These are phyloP conservation scores for Yponomeuta cagnagella DNA, from an alignment of 2,888 invertebrate species.

Conservation along the genomic window DNA sequence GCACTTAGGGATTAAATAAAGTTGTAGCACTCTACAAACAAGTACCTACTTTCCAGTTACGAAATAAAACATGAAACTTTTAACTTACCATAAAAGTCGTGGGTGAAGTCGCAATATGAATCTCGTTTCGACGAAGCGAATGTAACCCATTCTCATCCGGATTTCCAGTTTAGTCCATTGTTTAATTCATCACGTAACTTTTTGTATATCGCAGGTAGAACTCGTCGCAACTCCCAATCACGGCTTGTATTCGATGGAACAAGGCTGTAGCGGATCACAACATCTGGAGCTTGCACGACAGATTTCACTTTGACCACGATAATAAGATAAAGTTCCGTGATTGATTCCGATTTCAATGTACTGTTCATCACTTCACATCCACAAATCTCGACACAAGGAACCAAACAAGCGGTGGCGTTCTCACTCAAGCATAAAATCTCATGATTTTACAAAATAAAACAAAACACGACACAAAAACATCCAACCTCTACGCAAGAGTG, in stretches of 20 bases:
- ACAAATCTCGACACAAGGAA: slow-evolving; percentile 19
- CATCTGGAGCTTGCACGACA: slow-evolving; percentile 56
- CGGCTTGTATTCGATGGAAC: slow-evolving; percentile 68
- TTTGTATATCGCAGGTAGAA: slow-evolving; percentile 43
- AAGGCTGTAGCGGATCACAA: slow-evolving; percentile 57
- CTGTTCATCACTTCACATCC: background rate
- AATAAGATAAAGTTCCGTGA: slow-evolving; percentile 31
- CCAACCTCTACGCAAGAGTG: slow-evolving; percentile 56
- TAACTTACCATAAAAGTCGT: slow-evolving; percentile 70
- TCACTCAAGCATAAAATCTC: background rate
- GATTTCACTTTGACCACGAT: slow-evolving; percentile 52
- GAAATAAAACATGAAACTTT: slow-evolving; percentile 66
- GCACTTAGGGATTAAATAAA: background rate
- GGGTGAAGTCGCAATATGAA: slow-evolving; percentile 60
- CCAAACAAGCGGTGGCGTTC: slow-evolving; percentile 40
- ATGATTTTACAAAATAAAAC: slow-evolving; percentile 43
- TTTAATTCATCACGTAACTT: slow-evolving; percentile 63
- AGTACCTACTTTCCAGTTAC: slow-evolving; percentile 35
- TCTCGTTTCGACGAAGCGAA: slow-evolving; percentile 48
- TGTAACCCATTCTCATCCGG: slow-evolving; percentile 61
- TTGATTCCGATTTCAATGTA: background rate
- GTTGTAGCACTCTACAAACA: background rate
- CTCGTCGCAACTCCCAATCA: slow-evolving; percentile 48
- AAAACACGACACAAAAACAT: slow-evolving; percentile 42
- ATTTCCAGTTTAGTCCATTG: slow-evolving; percentile 60